Base-by-base conservation (phyloP, 2,113 vertebrate species). In the Paradoxurus hermaphroditus region DNA sequence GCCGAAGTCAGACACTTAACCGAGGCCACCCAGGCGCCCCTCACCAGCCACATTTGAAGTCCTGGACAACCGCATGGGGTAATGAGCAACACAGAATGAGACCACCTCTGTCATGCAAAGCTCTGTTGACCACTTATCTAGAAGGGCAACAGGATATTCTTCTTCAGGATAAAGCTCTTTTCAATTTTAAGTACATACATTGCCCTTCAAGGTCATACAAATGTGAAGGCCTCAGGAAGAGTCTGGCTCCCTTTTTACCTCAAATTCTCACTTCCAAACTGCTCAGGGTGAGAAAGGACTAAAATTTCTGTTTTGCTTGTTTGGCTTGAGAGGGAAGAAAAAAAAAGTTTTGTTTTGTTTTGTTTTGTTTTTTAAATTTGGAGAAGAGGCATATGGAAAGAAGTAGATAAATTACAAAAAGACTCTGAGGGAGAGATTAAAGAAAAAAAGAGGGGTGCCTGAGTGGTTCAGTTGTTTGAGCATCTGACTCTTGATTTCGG, bases 21-120 rank as follows among this genome's bases (percentile, higher is more conserved):
- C 2, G 7, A 59, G 9, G 56, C 56, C 56, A 59, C 56, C 56
- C 21, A 23, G 21, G 56, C 56, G 4, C 51, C 15, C 51, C 19
- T 18, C 41, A 70, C 29, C n/a, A 68, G 44, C 36, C 41, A 46
- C 19, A 44, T 36, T 16, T 31, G 5, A 85, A 92, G 36, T 23
- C 3, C 12, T 14, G 0, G 49, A 29, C 0, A 62, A 13, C 5
- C 31, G n/a, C 18, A 14, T 0, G 0, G 27, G 72, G 21, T n/a
- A 34, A 82, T 0, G 25, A 23, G 36, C 21, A 87, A 29, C 21
- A 36, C 3, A 51, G 53, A 18, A 3, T n/a, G 11, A 23, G 75
- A 27, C 7, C 3, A 39, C 4, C 1, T 36, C n/a, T 16, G 18
- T 63, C 34, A n/a, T 36, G 85, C n/a, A 25, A 27, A 36, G 56